These are phyloP conservation scores for Ethmia dodecea DNA, from an alignment of 2,888 invertebrate species.

Conservation along the genomic window DNA sequence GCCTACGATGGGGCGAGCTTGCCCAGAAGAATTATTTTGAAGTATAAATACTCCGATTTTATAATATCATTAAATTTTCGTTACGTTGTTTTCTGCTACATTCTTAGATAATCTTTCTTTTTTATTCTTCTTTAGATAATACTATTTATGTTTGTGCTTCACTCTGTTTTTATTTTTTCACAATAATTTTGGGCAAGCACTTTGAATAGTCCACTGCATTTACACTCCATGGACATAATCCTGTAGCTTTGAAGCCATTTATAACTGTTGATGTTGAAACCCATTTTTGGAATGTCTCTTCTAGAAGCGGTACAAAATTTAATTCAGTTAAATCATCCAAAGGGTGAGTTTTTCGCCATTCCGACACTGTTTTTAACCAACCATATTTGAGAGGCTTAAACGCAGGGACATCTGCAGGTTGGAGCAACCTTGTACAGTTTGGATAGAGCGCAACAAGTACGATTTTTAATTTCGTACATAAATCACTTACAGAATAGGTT, in stretches of 20 bases:
- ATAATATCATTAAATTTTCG: too few relatives aligned
- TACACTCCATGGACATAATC: conserved; percentile 17
- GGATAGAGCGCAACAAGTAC: conserved; percentile 22
- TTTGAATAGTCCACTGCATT: conserved; percentile 17
- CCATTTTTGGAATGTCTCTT: conserved; percentile 13
- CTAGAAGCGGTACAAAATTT: conserved; percentile 21
- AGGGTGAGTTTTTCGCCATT: conserved; percentile 20
- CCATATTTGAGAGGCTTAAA: conserved; percentile 22
- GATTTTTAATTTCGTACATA: conserved; percentile 15
- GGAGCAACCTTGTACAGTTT: conserved; percentile 21
- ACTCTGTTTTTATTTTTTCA: too few relatives aligned
- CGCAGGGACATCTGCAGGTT: conserved; percentile 24
- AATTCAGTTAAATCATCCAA: conserved; percentile 16
- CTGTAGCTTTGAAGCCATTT: conserved; percentile 21
- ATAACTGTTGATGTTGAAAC: conserved; percentile 14
- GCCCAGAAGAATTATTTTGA: too few relatives aligned
- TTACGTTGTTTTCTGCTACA: too few relatives aligned
- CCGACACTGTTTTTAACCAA: conserved; percentile 18
- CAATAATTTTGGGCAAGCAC: too few relatives aligned
- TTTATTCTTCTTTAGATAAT: too few relatives aligned
- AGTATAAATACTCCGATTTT: too few relatives aligned
- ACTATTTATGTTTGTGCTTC: too few relatives aligned
- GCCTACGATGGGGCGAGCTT: too few relatives aligned
- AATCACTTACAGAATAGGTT: conserved; percentile 17
- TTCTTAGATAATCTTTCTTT: too few relatives aligned